Percentiles rank a stretch among this genome's conserved stretches.
These are phyloP conservation scores for Tachysurus vachellii DNA, from an alignment of 2,113 vertebrate genomes.

Conservation along the genomic window DNA sequence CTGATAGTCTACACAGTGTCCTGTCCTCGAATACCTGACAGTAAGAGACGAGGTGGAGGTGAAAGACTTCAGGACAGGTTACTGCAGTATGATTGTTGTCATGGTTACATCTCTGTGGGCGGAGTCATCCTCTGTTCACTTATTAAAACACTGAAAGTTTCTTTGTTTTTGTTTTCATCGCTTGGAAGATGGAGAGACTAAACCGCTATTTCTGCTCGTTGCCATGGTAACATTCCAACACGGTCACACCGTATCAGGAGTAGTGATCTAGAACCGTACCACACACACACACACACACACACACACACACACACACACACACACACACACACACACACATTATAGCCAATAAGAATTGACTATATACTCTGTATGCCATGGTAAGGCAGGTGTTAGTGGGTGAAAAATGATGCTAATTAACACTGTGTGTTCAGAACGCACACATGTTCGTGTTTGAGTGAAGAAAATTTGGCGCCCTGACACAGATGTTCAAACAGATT, in stretches of 20 bases:
- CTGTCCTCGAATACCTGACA: background rate
- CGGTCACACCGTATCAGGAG: slow-evolving; percentile 12
- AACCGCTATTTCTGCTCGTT: background rate
- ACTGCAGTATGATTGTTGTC: background rate
- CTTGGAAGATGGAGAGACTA: background rate
- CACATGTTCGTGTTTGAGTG: background rate
- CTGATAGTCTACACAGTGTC: background rate
- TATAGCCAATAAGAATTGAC: background rate
- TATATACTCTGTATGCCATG: background rate
- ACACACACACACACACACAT: background rate
- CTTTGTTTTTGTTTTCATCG: background rate
- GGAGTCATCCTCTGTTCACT: background rate
- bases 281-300: background rate
- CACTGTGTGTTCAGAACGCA: background rate
- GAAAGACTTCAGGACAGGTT: background rate
- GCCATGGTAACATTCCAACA: slow-evolving; percentile 16
- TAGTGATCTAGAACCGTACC: background rate
- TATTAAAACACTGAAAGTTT: background rate
- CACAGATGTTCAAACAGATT: background rate
- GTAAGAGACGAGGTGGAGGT: background rate
- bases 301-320: background rate
- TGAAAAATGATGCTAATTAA: slow-evolving; percentile 6
- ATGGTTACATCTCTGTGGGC: background rate
- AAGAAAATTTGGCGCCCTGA: background rate
- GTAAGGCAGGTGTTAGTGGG: slow-evolving; percentile 7